A percentile compares a stretch with the other conserved stretches of the same genome.
phyloP scores from a whole-genome alignment of 2,797 vertebrate genomes.

The Remorina albescens region DNA sequence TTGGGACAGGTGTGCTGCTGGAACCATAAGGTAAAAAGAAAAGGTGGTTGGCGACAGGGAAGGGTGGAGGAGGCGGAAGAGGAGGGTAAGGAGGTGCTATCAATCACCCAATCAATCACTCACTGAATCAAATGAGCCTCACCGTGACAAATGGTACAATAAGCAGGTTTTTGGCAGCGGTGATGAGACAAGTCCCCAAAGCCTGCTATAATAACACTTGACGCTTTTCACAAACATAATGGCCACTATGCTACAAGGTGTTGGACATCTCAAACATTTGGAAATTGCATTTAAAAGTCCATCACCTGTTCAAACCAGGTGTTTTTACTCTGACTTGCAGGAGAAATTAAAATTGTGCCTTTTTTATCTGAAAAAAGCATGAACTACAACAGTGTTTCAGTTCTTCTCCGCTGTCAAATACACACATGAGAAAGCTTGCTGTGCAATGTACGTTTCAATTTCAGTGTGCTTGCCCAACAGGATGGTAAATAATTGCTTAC shows the following conservation, averaged over 20 bases:
- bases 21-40: conserved; percentile 43
- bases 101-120: conserved; percentile 53
- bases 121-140: conserved; percentile 40
- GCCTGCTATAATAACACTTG: conserved; percentile 17
- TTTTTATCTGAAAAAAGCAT: not conserved
- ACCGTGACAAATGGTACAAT: conserved; percentile 23
- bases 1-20: conserved; percentile 48
- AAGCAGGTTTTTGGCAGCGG: conserved; percentile 23
- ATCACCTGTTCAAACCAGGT: not conserved
- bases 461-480: not conserved
- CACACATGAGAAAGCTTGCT: not conserved
- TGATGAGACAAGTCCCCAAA: not conserved
- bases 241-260: not conserved
- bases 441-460: not conserved
- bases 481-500: not conserved
- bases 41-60: not conserved
- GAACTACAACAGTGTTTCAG: not conserved
- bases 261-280: not conserved
- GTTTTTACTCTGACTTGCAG: not conserved
- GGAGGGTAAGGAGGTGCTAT: not conserved
- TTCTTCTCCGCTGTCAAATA: not conserved
- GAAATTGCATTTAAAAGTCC: not conserved
- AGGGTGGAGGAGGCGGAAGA: not conserved
- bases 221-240: conserved; percentile 1
- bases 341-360: not conserved